These are phyloP conservation scores for Lymantria dispar DNA, from an alignment of 2,888 invertebrate genomes.

Conservation along the genomic window DNA sequence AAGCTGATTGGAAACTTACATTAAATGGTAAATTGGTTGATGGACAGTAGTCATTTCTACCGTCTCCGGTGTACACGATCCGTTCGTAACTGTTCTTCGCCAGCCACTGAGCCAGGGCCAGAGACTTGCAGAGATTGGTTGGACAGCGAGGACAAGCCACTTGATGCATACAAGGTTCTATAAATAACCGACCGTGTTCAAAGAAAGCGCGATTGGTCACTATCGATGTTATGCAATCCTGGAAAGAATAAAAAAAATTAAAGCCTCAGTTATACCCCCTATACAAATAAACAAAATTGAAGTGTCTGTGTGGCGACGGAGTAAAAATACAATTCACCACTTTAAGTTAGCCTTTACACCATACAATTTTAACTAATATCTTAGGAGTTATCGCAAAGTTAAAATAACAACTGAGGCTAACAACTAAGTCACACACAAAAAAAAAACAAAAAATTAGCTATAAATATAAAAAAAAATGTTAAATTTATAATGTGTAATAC, in stretches of 20 bases:
- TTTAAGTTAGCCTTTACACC: no score
- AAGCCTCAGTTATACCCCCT: no score
- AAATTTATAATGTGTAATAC: no score
- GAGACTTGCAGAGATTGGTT: slow-evolving; percentile 67
- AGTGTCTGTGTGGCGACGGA: no score
- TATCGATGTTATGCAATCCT: slow-evolving; percentile 58
- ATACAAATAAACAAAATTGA: no score
- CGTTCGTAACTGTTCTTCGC: slow-evolving; percentile 17
- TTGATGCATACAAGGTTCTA: slow-evolving; percentile 71
- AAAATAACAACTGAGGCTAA: no score
- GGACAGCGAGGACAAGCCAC: slow-evolving; percentile 57
- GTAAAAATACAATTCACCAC: no score
- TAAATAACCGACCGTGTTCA: slow-evolving; percentile 56
- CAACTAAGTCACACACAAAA: no score
- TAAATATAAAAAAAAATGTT: no score
- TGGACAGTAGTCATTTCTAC: slow-evolving; percentile 69
- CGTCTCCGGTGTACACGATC: slow-evolving; percentile 63
- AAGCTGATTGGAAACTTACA: slow-evolving; percentile 42
- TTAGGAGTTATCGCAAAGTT: no score
- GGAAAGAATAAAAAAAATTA: slow-evolving; percentile 15
- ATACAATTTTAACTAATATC: no score
- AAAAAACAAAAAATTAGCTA: no score
- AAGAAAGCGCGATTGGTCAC: slow-evolving; percentile 69
- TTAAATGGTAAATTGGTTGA: slow-evolving; percentile 48
- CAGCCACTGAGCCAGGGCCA: slow-evolving; percentile 60